Evolutionary conservation across 2,797 vertebrate species (phyloP), one percentile per base, ranked within the genome.

Genomic region (Sebastes vulpes): DNA sequence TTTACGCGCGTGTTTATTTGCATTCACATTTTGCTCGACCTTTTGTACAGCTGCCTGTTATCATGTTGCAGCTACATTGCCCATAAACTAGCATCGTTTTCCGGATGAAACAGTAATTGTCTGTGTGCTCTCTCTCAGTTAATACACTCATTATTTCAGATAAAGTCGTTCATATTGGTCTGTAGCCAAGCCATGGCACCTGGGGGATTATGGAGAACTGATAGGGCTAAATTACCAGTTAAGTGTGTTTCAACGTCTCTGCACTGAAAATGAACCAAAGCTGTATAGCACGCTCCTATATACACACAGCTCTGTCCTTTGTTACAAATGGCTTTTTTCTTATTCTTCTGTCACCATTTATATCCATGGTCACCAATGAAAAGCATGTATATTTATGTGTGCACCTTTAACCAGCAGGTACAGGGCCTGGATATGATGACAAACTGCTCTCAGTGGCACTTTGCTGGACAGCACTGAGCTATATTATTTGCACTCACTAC

Each of bases 151-250:
- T 81, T 83, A 75, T 66, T 81, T 35, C 71, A 75, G 77, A 75
- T 74, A 75, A 83, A 77, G 74, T 86, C 70, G 25, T 71, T 64
- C 59, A 52, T 32, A 48, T 66, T 63, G 71, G 61, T 72, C 32
- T 75, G 69, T 32, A 70, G 74, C 69, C 75, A 65, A 81, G 63
- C 61, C 61, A 23, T 42, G 57, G 71, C 72, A 91, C 83, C 77
- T 77, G 78, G 57, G 80, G 82, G 60, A 77, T 81, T 73, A 65
- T 32, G 48, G 60, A 63, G 68, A 80, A 77, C 16, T 67, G 79
- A 81, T 80, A 66, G 69, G 66, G 70, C 63, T 79, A 82, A 87
- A 84, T 83, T 77, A 76, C 56, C 42, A 79, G n/a, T 67, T 25
- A 75, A 66, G 53, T 67, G 69, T 75, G 71, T 72, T 81, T 79